A percentile compares a stretch with the other conserved stretches of the same genome.
phyloP scores from a whole-genome alignment of 2,888 invertebrate genomes.

The Strigamia transsilvanica region DNA sequence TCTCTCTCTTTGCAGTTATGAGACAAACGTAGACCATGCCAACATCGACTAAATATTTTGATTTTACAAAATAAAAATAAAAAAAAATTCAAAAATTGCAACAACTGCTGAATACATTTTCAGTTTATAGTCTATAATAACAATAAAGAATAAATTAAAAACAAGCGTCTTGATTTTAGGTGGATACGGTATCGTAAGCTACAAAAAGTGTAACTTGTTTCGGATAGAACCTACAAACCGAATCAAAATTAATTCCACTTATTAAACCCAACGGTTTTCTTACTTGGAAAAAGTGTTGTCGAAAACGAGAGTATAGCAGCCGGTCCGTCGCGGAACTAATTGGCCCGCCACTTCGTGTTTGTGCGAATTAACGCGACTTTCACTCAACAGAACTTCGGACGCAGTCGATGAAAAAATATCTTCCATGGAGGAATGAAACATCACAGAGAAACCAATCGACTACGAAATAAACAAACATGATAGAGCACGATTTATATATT shows the following conservation, averaged over 20 bases:
- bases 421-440: slow-evolving; percentile 11
- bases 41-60: slow-evolving; percentile 14
- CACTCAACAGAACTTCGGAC: slow-evolving; percentile 37
- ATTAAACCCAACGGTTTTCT: background rate
- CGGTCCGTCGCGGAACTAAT: slow-evolving; percentile 50
- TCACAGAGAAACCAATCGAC: slow-evolving; percentile 19
- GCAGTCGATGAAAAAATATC: slow-evolving; percentile 35
- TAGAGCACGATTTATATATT: too few relatives aligned
- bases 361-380: slow-evolving; percentile 46
- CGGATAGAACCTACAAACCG: slow-evolving; percentile 53
- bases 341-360: slow-evolving; percentile 53
- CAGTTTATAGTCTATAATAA: background rate
- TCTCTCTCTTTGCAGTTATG: slow-evolving; percentile 50
- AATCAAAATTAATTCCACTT: background rate
- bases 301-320: slow-evolving; percentile 54
- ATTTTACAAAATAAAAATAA: background rate
- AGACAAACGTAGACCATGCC: slow-evolving; percentile 52
- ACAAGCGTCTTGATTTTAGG: background rate
- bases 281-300: slow-evolving; percentile 55
- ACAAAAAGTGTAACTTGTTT: slow-evolving; percentile 53
- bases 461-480: background rate
- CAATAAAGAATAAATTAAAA: background rate
- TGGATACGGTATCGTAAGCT: background rate
- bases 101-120: background rate
- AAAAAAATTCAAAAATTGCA: background rate